Percentiles rank a stretch among this genome's conserved stretches.
Evolutionary conservation across 2,113 vertebrate species (phyloP).

Genomic region (Sceloporus tristichus): DNA sequence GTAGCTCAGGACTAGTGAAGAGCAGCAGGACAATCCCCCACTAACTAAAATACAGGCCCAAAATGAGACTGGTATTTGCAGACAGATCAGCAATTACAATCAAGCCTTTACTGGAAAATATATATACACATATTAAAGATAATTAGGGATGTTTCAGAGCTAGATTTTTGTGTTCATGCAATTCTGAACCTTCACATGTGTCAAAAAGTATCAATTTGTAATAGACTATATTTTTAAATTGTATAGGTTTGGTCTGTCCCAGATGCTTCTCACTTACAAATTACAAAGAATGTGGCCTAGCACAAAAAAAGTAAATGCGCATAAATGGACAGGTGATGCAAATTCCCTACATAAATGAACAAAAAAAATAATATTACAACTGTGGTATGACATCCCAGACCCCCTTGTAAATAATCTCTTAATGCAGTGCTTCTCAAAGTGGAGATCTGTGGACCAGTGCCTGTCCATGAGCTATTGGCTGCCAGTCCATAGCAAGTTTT

Average conservation of each 20-base stretch:
- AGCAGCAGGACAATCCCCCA: neutral
- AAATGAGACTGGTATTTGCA: neutral
- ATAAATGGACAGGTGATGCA: neutral
- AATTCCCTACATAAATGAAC: neutral
- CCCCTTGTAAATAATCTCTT: neutral
- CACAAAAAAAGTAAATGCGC: neutral
- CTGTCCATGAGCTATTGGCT: too few relatives aligned
- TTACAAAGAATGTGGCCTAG: neutral
- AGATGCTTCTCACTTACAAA: too few relatives aligned
- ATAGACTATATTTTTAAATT: neutral
- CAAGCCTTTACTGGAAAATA: neutral
- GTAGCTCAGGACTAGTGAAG: neutral
- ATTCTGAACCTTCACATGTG: neutral
- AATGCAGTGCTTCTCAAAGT: neutral
- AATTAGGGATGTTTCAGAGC: neutral
- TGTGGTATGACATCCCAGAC: neutral
- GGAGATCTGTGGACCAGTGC: too few relatives aligned
- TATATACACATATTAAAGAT: neutral
- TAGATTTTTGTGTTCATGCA: neutral
- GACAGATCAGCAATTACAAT: neutral
- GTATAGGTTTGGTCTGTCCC: neutral
- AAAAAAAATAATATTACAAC: neutral
- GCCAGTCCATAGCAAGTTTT: too few relatives aligned
- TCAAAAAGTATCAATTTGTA: neutral
- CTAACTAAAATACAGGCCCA: neutral